Base-by-base conservation (phyloP, 30 jellyfish, hydroid and myxozoan species). In the Aurelia coerulea region DNA sequence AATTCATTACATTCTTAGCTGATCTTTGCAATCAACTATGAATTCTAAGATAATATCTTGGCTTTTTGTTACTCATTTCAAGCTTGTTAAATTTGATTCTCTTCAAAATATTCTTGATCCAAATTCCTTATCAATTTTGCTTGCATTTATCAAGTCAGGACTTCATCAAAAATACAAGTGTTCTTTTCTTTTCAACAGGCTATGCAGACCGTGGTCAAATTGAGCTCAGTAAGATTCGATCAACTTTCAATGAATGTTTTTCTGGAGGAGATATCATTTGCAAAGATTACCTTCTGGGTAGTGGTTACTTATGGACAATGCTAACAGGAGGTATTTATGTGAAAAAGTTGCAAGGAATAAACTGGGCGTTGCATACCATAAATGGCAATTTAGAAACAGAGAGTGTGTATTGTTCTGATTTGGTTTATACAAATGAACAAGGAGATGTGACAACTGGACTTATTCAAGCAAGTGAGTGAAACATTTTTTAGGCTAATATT, bases 381-480 rank as follows among this genome's bases (percentile, higher is more conserved):
- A 41, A 69, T 46, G 93, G 93, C 15, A 64, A 84, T 65, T 63
- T 84, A 4, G 87, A 54, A 16, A 84, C 93, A 23, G 93, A 84
- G n/a, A 49, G 81, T 72, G 93, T 84, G 9, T 84, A 84, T 52
- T 73, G 88, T 51, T 11, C 42, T 12, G 93, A 84, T 63, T 67
- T 84, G 34, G 88, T 84, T 5, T 84, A 84, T 33, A 54, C 87
- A 34, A 77, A 63, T 46, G 88, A 73, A 78, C 81, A 50, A 73
- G 93, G 93, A 46, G 78, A 84, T 73, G 88, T 84, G 23, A 73
- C 56, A 56, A 68, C 93, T 62, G 93, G 93, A 11, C 58, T 63
- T 72, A 81, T 84, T 13, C 81, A 84, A 14, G 60, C 93, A 59
- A 64, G 93, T 84, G 18, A 34, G 93, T 73, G 39, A 12, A 16